A percentile compares a stretch with the other conserved stretches of the same genome.
Evolutionary conservation across 64 coral and sea anemone genomes (phyloP).

Genomic region (Montipora capricornis): DNA sequence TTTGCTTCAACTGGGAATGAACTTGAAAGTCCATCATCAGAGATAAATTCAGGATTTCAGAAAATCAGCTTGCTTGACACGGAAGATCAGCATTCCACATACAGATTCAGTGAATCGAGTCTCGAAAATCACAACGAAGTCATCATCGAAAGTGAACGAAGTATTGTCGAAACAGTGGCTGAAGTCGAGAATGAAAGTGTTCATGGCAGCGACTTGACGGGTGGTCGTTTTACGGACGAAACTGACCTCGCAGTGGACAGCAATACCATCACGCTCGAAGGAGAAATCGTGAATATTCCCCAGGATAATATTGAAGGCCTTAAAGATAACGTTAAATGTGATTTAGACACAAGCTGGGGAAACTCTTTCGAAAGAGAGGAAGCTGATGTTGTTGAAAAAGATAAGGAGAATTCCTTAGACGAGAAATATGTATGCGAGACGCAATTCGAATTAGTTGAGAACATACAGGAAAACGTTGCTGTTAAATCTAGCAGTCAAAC

Average conservation of each 20-base stretch:
- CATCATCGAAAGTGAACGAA: background rate
- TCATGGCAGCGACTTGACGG: background rate
- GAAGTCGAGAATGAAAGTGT: background rate
- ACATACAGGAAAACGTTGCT: background rate
- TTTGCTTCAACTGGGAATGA: background rate
- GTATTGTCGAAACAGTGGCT: background rate
- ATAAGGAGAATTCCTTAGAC: background rate
- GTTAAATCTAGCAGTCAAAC: background rate
- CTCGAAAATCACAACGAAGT: background rate
- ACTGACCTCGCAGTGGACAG: background rate
- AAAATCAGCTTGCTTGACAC: constrained; percentile 60
- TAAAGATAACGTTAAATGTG: background rate
- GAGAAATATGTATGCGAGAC: too few relatives aligned
- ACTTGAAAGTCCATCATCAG: constrained; percentile 56
- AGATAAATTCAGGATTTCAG: constrained; percentile 61
- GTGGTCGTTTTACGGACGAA: background rate
- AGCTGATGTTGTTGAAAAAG: background rate
- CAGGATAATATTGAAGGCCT: background rate
- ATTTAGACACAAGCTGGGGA: background rate
- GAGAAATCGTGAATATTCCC: background rate
- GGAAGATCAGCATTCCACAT: background rate
- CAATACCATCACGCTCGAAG: background rate
- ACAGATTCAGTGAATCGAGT: background rate
- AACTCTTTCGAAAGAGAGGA: background rate
- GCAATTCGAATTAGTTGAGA: background rate